Evolutionary conservation across 2,888 invertebrate genomes (phyloP).

Genomic region (Rambutsinella grinnellia): DNA sequence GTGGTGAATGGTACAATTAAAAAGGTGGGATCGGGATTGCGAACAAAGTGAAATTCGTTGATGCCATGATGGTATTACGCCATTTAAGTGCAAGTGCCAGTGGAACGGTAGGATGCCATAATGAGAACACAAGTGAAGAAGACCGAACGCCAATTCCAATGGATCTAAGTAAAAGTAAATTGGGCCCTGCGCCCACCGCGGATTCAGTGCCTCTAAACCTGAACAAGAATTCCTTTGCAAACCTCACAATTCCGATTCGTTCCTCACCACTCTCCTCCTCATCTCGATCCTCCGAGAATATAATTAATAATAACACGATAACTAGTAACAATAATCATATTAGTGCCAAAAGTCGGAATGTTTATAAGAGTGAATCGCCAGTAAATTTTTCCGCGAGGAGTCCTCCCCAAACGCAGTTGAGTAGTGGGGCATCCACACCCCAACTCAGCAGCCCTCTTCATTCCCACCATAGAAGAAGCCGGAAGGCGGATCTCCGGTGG

Average conservation of each 20-base stretch:
- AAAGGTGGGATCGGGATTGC: too few species aligned
- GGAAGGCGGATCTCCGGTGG: conserved; percentile 57
- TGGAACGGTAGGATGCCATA: conserved; percentile 55
- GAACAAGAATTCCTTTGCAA: conserved; percentile 24
- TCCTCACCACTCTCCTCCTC: conserved; percentile 55
- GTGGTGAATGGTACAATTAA: not conserved
- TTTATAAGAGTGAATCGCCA: conserved; percentile 57
- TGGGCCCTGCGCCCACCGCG: conserved; percentile 15
- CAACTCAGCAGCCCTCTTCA: conserved; percentile 24
- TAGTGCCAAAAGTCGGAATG: conserved; percentile 55
- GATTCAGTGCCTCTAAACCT: conserved; percentile 47
- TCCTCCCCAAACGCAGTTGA: conserved; percentile 30
- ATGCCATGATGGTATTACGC: conserved; percentile 67
- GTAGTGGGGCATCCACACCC: conserved; percentile 37
- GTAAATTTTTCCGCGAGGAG: conserved; percentile 52
- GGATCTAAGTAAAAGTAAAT: conserved; percentile 65
- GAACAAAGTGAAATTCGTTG: too few species aligned
- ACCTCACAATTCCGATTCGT: conserved; percentile 45
- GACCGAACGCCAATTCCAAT: conserved; percentile 62
- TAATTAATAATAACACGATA: conserved; percentile 60
- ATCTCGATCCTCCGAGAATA: conserved; percentile 52
- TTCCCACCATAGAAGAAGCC: conserved; percentile 36
- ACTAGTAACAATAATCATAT: conserved; percentile 52
- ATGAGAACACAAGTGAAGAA: conserved; percentile 55
- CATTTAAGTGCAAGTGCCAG: conserved; percentile 62